These are phyloP conservation scores for Reticulitermes lucifugus DNA, from an alignment of 2,888 invertebrate genomes.

Conservation along the genomic window DNA sequence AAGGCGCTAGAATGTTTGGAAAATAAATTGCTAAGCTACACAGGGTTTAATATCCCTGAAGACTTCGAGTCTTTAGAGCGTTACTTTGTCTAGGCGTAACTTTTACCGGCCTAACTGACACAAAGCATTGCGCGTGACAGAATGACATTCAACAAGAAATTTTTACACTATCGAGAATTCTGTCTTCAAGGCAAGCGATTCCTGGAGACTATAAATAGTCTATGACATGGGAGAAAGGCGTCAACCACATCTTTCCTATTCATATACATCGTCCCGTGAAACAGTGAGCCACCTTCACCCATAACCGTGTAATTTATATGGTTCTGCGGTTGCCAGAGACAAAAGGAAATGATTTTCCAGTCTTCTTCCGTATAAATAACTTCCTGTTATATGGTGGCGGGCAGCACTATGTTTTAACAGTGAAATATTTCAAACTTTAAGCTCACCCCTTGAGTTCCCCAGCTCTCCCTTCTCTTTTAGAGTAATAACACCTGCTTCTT, in stretches of 20 bases:
- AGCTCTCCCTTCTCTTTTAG: background rate
- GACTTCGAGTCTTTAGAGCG: too few species aligned
- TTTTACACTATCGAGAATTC: background rate
- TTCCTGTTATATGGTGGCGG: slow-evolving; percentile 35
- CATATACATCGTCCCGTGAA: slow-evolving; percentile 19
- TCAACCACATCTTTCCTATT: slow-evolving; percentile 28
- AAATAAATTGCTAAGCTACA: too few species aligned
- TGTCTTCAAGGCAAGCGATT: background rate
- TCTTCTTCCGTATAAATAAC: slow-evolving; percentile 46
- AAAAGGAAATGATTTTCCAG: slow-evolving; percentile 49
- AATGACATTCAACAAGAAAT: background rate
- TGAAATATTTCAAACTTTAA: slow-evolving; percentile 10
- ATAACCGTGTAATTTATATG: slow-evolving; percentile 37
- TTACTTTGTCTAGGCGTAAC: too few species aligned
- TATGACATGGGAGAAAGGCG: slow-evolving; percentile 34
- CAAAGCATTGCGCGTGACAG: background rate
- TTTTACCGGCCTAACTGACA: too few species aligned
- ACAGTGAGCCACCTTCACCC: slow-evolving; percentile 14
- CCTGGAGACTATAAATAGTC: background rate
- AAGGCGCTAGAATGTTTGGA: too few species aligned
- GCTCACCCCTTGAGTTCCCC: background rate
- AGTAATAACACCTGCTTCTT: slow-evolving; percentile 10
- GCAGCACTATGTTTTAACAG: slow-evolving; percentile 5
- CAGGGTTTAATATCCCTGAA: too few species aligned
- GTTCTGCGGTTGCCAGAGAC: slow-evolving; percentile 36